Conservation (phyloP, 1,140 invertebrate genomes). For the Riptortus pedestris region DNA sequence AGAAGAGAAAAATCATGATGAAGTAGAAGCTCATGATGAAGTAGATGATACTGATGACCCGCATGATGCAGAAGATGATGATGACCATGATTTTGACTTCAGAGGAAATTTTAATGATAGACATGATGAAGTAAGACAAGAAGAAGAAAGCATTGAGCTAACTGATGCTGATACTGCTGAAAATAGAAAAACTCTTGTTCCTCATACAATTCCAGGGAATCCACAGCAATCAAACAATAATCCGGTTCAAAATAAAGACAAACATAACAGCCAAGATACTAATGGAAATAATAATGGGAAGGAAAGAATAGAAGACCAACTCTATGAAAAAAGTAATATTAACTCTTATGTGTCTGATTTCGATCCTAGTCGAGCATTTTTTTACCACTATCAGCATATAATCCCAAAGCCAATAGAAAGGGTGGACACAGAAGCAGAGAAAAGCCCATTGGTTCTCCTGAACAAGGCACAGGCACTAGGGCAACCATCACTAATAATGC, state of each 20-base stretch:
- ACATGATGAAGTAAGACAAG: not conserved
- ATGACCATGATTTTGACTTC: too few relatives aligned
- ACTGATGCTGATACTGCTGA: not conserved
- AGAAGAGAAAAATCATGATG: not conserved
- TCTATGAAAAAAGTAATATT: not conserved
- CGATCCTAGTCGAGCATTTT: slow-evolving; percentile 20
- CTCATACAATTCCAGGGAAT: not conserved
- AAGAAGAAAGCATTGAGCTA: not conserved
- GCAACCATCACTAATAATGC: not conserved
- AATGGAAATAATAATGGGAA: not conserved
- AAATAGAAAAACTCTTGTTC: not conserved
- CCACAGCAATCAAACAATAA: not conserved
- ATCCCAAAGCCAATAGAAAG: not conserved
- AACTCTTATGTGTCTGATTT: not conserved
- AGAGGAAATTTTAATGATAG: not conserved
- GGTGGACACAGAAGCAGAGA: not conserved
- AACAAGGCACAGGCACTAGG: not conserved
- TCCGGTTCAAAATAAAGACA: too few relatives aligned
- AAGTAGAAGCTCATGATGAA: not conserved
- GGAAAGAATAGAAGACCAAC: not conserved
- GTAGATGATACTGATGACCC: not conserved
- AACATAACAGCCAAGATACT: too few relatives aligned
- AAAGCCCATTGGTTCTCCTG: not conserved
- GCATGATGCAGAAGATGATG: not conserved
- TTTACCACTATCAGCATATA: slow-evolving; percentile 26